Conservation (phyloP, 2,888 invertebrate species). For the Empis stercorea region DNA sequence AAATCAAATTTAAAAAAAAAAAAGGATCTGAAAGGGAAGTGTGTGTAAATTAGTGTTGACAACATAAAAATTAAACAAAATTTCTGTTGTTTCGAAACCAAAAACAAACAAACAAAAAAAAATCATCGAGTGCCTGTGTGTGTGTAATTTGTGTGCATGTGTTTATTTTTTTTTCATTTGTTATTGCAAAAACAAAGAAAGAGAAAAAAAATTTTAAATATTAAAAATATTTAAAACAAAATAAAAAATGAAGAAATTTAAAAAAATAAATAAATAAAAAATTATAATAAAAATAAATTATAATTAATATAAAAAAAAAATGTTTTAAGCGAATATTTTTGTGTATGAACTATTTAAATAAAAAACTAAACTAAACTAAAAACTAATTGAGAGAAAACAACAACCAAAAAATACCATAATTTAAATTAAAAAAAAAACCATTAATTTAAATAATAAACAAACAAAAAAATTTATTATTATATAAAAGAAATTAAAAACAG, state of each 20-base stretch:
- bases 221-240: too few relatives aligned
- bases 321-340: constrained; percentile 10
- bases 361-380: constrained; percentile 10
- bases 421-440: constrained; percentile 10
- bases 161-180: background rate
- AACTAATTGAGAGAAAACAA: constrained; percentile 9
- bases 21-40: background rate
- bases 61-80: background rate
- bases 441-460: constrained; percentile 12
- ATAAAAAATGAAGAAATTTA: too few relatives aligned
- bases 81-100: background rate
- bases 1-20: constrained; percentile 1
- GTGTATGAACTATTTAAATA: constrained; percentile 2
- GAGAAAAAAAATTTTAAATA: background rate
- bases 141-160: background rate
- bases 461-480: constrained; percentile 5
- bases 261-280: constrained; percentile 2
- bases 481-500: constrained; percentile 6
- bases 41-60: background rate
- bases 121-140: constrained; percentile 2
- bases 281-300: constrained; percentile 8
- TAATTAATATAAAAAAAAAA: constrained; percentile 7
- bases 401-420: constrained; percentile 11
- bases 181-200: background rate
- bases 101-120: constrained; percentile 3